Conservation (phyloP, 2,888 invertebrate genomes). For the Drosophila cyrtoloma region DNA sequence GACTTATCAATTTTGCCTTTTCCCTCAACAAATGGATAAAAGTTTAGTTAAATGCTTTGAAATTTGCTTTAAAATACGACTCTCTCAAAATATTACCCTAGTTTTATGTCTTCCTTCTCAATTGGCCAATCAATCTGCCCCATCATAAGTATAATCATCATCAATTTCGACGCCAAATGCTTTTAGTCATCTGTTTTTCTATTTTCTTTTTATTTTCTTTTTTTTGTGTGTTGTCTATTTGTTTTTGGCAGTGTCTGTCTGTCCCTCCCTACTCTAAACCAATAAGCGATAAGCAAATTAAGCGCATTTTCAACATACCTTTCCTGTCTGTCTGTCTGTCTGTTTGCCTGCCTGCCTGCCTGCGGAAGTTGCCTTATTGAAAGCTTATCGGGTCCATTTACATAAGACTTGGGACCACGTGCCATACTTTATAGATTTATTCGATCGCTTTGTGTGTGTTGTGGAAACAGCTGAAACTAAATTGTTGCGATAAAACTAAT, state of each 20-base stretch:
- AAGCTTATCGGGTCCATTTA: conserved; percentile 66
- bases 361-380: conserved; percentile 48
- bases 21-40: neutral
- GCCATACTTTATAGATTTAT: conserved; percentile 16
- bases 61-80: neutral
- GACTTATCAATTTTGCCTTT: neutral
- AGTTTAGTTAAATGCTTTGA: neutral
- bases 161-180: conserved; percentile 63
- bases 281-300: conserved; percentile 61
- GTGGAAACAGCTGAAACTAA: conserved; percentile 60
- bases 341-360: neutral
- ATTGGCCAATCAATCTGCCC: conserved; percentile 31
- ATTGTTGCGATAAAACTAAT: conserved; percentile 82
- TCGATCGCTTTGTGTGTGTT: neutral
- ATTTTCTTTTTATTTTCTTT: neutral
- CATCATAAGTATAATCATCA: conserved; percentile 45
- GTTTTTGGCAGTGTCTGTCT: conserved; percentile 4
- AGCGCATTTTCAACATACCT: conserved; percentile 63
- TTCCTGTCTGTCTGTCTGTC: neutral
- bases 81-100: neutral
- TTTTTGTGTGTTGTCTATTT: neutral
- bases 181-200: conserved; percentile 76
- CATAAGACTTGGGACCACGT: conserved; percentile 44
- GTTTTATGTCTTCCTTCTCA: conserved; percentile 1
- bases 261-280: conserved; percentile 11